Conservation (phyloP, 2,888 invertebrate species). For the Epirrhoe tristata region DNA sequence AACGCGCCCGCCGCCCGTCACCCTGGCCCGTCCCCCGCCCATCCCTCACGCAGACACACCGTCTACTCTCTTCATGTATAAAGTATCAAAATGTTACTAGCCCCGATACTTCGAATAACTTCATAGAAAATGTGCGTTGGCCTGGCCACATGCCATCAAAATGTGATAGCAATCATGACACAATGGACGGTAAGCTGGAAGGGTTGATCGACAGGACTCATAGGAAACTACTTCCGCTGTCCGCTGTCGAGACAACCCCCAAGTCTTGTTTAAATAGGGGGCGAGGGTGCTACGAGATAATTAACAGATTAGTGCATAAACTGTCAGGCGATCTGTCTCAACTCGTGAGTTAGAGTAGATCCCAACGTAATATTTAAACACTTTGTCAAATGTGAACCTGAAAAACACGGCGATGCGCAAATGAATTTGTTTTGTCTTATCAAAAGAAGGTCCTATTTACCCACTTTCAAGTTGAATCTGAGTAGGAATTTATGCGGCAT, state of each 20-base stretch:
- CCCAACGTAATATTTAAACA: neutral
- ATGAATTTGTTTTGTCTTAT: too few species aligned
- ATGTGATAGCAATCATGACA: neutral
- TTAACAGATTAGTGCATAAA: conserved; percentile 2
- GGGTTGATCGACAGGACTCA: conserved; percentile 17
- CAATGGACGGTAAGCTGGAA: neutral
- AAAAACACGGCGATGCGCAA: too few species aligned
- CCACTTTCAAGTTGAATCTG: neutral
- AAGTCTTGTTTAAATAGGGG: neutral
- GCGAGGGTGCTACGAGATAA: conserved; percentile 12
- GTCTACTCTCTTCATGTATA: conserved; percentile 54
- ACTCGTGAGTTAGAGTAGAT: too few species aligned
- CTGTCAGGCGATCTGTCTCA: neutral
- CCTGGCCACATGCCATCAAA: neutral
- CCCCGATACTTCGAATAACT: conserved; percentile 10
- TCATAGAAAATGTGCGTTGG: neutral
- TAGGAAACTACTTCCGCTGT: conserved; percentile 6
- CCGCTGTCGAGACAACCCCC: conserved; percentile 4
- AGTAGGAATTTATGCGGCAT: neutral
- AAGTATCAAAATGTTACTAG: conserved; percentile 49
- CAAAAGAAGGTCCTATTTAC: neutral
- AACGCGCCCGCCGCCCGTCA: conserved; percentile 46
- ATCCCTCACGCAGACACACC: conserved; percentile 50
- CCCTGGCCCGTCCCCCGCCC: conserved; percentile 47
- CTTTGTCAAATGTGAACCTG: neutral